These are phyloP conservation scores for Neodiprion fabricii DNA, from an alignment of 1,140 invertebrate species.

Conservation along the genomic window DNA sequence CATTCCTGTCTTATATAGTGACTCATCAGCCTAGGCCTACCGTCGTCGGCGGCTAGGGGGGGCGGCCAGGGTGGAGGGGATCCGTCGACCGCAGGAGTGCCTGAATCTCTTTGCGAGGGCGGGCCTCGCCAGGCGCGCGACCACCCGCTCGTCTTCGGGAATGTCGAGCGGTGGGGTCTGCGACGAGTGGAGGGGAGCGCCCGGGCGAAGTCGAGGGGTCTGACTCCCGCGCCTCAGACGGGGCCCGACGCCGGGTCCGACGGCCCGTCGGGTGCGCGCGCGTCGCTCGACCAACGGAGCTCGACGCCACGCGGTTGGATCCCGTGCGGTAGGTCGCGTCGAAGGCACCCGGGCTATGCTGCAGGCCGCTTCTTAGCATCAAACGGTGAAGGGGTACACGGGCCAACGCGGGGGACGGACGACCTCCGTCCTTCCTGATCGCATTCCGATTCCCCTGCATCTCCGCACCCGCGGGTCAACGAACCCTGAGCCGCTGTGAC, in stretches of 20 bases:
- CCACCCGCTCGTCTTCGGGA: too few relatives aligned
- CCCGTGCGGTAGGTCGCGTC: constrained; percentile 3
- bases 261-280: background rate
- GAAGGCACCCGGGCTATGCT: background rate
- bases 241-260: background rate
- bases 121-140: background rate
- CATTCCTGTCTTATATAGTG: constrained; percentile 62
- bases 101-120: background rate
- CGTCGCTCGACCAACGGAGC: background rate
- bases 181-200: background rate
- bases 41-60: constrained; percentile 37
- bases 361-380: background rate
- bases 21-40: constrained; percentile 55
- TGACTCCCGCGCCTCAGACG: background rate
- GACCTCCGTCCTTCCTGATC: constrained; percentile 1
- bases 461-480: background rate
- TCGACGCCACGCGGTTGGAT: background rate
- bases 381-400: too few relatives aligned
- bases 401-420: background rate
- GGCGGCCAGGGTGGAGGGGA: background rate
- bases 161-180: background rate
- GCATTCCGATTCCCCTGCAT: constrained; percentile 4
- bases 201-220: background rate
- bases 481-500: background rate
- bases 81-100: background rate